phyloP scores from a whole-genome alignment of 2,888 invertebrate genomes.

The Zonitis immaculata region DNA sequence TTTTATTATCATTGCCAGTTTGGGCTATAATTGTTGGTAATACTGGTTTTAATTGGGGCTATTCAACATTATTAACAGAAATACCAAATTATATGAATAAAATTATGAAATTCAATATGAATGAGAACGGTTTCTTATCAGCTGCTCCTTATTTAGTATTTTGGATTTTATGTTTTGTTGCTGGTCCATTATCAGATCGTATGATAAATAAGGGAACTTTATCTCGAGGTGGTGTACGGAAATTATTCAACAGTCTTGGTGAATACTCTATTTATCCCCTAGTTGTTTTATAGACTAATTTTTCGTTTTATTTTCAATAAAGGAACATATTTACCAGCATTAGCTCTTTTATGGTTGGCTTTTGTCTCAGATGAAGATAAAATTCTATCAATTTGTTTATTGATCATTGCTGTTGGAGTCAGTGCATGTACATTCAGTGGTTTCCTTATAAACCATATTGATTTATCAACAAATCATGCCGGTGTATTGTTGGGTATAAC shows the following conservation, averaged over 20 bases:
- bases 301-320: too few relatives aligned
- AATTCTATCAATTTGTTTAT: slow-evolving; percentile 55
- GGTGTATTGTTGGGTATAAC: slow-evolving; percentile 82
- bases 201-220: slow-evolving; percentile 51
- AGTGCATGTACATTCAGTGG: slow-evolving; percentile 71
- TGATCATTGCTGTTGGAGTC: slow-evolving; percentile 66
- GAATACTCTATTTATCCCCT: too few relatives aligned
- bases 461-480: slow-evolving; percentile 78
- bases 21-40: slow-evolving; percentile 69
- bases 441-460: slow-evolving; percentile 74
- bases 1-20: slow-evolving; percentile 69
- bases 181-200: slow-evolving; percentile 60
- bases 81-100: slow-evolving; percentile 75
- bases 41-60: slow-evolving; percentile 73
- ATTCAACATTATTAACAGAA: slow-evolving; percentile 77
- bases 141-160: slow-evolving; percentile 66
- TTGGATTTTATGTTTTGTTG: slow-evolving; percentile 57
- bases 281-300: slow-evolving; percentile 20
- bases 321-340: slow-evolving; percentile 65
- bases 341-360: slow-evolving; percentile 58
- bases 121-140: slow-evolving; percentile 63
- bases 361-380: slow-evolving; percentile 56
- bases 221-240: slow-evolving; percentile 54
- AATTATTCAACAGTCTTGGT: slow-evolving; percentile 63
- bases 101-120: slow-evolving; percentile 67